phyloP scores from a whole-genome alignment of 2,113 vertebrate genomes.

The Campylomormyrus tamandua region DNA sequence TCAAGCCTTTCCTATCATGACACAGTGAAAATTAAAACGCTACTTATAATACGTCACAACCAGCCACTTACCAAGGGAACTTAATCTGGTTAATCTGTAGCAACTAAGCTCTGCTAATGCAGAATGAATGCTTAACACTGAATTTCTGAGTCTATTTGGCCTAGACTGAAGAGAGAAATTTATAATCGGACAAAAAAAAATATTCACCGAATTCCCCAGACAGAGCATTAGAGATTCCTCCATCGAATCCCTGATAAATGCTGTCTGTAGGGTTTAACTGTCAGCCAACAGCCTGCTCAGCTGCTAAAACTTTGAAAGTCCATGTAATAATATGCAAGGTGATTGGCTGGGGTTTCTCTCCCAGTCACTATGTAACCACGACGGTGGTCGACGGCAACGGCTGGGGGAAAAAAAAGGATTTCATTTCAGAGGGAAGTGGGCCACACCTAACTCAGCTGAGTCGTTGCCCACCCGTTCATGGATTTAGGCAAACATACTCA shows the following conservation, averaged over 20 bases:
- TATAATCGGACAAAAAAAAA: not conserved
- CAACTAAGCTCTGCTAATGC: not conserved
- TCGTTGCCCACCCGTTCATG: constrained; percentile 66
- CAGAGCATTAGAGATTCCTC: not conserved
- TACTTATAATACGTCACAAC: not conserved
- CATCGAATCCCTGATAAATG: not conserved
- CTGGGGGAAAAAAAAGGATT: constrained; percentile 38
- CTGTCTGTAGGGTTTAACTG: not conserved
- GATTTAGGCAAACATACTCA: constrained; percentile 34
- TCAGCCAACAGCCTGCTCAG: not conserved
- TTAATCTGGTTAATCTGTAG: not conserved
- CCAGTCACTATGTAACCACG: constrained; percentile 23
- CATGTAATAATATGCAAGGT: not conserved
- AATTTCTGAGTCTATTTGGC: not conserved
- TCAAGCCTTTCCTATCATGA: not conserved
- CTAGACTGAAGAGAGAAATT: not conserved
- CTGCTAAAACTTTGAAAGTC: not conserved
- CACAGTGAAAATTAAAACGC: not conserved
- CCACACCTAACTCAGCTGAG: constrained; percentile 41
- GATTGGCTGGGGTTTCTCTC: not conserved
- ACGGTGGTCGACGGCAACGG: constrained; percentile 27
- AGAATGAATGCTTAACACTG: not conserved
- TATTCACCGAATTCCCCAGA: not conserved
- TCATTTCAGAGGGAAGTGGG: constrained; percentile 42
- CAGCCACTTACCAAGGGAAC: not conserved